Evolutionary conservation across 1,140 invertebrate species (phyloP).

Genomic region (Zaprionus gabonicus): DNA sequence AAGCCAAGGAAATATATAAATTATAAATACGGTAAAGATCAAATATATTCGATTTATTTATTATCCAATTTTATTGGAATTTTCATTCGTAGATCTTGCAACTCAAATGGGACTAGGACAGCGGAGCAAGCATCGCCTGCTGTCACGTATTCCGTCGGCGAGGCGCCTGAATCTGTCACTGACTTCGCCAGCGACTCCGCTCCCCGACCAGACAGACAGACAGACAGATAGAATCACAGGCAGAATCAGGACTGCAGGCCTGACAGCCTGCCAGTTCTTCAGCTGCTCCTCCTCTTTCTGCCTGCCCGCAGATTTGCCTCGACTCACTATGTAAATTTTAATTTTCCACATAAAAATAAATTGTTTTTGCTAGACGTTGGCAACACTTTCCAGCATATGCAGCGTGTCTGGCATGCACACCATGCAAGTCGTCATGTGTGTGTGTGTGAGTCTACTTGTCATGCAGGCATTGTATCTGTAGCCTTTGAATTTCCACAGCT

Average conservation of each 20-base stretch:
- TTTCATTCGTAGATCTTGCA: not conserved
- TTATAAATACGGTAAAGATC: not conserved
- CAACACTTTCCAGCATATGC: conserved; percentile 73
- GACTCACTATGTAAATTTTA: conserved; percentile 68
- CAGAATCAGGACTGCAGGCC: conserved; percentile 17
- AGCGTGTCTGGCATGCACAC: conserved; percentile 18
- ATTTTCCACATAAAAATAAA: conserved; percentile 81
- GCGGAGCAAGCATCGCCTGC: not conserved
- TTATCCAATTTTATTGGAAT: not conserved
- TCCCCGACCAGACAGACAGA: conserved; percentile 6
- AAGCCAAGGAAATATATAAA: not conserved
- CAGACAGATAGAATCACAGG: conserved; percentile 25
- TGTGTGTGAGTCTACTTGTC: conserved; percentile 41
- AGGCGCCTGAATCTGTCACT: conserved; percentile 22
- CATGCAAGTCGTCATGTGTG: conserved; percentile 15
- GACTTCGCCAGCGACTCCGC: conserved; percentile 38
- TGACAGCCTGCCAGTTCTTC: conserved; percentile 5
- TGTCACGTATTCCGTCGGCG: not conserved
- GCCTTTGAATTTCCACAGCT: conserved; percentile 29
- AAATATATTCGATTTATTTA: not conserved
- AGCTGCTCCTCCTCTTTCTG: not conserved
- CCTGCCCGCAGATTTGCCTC: conserved; percentile 42
- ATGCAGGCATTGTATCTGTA: conserved; percentile 61
- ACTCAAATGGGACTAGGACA: not conserved
- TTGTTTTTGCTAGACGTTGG: conserved; percentile 68